Conservation (phyloP, 37 sponge, comb jelly and placozoan species). For the Amphimedon queenslandica region DNA sequence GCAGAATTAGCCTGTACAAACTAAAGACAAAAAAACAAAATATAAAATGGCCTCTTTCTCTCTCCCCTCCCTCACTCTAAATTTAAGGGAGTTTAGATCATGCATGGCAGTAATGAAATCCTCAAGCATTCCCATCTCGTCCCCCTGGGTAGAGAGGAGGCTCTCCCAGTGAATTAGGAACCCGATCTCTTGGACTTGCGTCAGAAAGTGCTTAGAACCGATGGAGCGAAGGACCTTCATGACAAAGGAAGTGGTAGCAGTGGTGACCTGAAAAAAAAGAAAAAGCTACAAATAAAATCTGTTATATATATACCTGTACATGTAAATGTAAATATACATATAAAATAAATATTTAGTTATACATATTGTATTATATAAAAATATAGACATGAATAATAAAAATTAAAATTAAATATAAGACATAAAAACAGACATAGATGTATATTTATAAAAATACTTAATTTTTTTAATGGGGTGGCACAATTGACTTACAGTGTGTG, state of each 20-base stretch:
- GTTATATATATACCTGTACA: neutral
- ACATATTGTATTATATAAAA: too few relatives aligned
- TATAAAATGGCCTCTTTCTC: too few relatives aligned
- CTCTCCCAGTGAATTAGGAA: conserved; percentile 92
- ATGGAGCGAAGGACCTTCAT: conserved; percentile 48
- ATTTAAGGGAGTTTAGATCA: conserved; percentile 55
- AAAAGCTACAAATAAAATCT: neutral
- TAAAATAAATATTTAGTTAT: too few relatives aligned
- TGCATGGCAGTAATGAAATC: conserved; percentile 76
- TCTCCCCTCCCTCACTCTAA: conserved; percentile 21
- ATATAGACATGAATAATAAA: too few relatives aligned
- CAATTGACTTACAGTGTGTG: conserved; percentile 52
- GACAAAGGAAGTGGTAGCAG: conserved; percentile 53
- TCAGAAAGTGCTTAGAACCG: conserved; percentile 32
- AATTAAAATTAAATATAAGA: too few relatives aligned
- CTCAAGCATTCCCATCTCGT: conserved; percentile 89
- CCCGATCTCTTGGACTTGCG: conserved; percentile 67
- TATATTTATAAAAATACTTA: neutral
- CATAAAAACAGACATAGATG: too few relatives aligned
- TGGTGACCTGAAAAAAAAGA: conserved; percentile 33
- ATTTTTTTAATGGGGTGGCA: neutral
- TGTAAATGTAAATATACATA: neutral
- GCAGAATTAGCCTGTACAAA: conserved; percentile 29
- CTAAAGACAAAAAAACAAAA: neutral
- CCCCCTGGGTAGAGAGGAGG: conserved; percentile 84